phyloP scores from a whole-genome alignment of 2,888 invertebrate genomes.

The Achlya flavicornis region DNA sequence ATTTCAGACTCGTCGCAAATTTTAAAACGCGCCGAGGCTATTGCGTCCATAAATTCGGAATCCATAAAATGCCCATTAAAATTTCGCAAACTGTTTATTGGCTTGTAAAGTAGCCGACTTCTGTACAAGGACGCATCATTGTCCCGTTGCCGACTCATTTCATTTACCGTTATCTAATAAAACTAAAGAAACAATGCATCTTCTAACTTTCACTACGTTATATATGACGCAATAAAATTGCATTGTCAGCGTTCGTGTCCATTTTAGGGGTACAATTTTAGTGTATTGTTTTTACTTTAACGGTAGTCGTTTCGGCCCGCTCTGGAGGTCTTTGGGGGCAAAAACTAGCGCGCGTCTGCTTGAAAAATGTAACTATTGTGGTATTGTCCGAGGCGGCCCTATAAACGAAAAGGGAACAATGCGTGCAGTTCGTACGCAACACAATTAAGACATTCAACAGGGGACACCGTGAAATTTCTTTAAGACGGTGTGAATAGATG shows the following conservation, averaged over 20 bases:
- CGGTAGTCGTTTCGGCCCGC: constrained; percentile 66
- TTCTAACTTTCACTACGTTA: constrained; percentile 79
- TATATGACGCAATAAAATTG: constrained; percentile 76
- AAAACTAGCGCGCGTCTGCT: constrained; percentile 67
- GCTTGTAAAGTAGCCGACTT: constrained; percentile 63
- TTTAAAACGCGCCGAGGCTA: constrained; percentile 23
- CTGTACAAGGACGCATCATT: constrained; percentile 66
- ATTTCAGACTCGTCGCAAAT: constrained; percentile 13
- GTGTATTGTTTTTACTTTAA: constrained; percentile 73
- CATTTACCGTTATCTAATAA: constrained; percentile 70
- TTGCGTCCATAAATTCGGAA: constrained; percentile 41
- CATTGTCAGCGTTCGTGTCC: constrained; percentile 55
- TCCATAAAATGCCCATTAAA: constrained; percentile 54
- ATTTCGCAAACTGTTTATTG: constrained; percentile 72
- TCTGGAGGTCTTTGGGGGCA: constrained; percentile 63
- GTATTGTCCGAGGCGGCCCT: constrained; percentile 60
- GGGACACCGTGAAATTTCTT: constrained; percentile 73
- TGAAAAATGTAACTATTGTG: constrained; percentile 64
- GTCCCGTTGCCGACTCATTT: constrained; percentile 53
- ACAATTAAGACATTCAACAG: constrained; percentile 64
- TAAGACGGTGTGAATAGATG: constrained; percentile 64
- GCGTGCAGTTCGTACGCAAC: constrained; percentile 50
- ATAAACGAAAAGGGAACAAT: constrained; percentile 61
- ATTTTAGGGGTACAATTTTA: constrained; percentile 52
- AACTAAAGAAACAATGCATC: constrained; percentile 56